Percentiles rank a stretch among this genome's conserved stretches.
These are phyloP conservation scores for Gordius sp. DNA, from an alignment of 2,888 invertebrate species.

Conservation along the genomic window DNA sequence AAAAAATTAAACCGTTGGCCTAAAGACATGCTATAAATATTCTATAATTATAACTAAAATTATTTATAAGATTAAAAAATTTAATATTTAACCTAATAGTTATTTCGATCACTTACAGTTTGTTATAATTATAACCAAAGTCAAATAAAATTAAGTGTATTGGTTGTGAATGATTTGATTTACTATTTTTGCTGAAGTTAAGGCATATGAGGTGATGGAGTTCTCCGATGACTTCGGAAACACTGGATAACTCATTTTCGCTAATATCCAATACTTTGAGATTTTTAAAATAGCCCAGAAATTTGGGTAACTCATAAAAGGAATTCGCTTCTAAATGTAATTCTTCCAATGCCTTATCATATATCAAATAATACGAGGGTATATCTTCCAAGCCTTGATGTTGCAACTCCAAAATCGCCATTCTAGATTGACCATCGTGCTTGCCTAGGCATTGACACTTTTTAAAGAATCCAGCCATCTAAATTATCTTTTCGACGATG, in stretches of 20 bases:
- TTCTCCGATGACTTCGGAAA: neutral
- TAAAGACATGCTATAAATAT: no score
- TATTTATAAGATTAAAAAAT: no score
- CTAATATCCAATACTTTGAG: neutral
- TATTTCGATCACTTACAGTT: no score
- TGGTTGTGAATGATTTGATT: no score
- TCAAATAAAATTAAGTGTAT: no score
- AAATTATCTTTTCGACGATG: no score
- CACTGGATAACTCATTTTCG: neutral
- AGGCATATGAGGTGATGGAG: neutral
- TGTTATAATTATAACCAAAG: no score
- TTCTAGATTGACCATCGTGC: neutral
- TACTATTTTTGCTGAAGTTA: constrained; percentile 12
- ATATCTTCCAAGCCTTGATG: constrained; percentile 1
- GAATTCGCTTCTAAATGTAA: neutral
- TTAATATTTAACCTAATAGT: no score
- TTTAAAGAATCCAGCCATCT: constrained; percentile 5
- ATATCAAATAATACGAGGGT: neutral
- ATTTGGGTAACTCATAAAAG: neutral
- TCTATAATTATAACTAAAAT: no score
- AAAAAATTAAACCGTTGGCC: no score
- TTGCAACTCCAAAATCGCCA: neutral
- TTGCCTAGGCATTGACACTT: constrained; percentile 11
- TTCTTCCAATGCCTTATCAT: constrained; percentile 3
- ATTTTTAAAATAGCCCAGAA: neutral